Conservation (phyloP, 2,888 invertebrate genomes). For the Rotaria sp. region DNA sequence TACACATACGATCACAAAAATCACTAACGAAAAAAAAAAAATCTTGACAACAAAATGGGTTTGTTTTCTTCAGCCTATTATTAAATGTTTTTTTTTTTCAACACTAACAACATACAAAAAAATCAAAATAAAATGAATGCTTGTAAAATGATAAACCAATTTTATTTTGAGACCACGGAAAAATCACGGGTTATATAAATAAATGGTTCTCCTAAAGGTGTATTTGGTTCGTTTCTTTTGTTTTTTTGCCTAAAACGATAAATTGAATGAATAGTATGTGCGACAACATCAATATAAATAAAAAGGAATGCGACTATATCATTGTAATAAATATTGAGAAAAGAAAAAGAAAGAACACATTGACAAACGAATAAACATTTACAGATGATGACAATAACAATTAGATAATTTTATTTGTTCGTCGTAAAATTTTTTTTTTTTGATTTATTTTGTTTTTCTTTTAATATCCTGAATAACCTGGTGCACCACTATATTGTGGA, state of each 20-base stretch:
- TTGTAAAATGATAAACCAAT: neutral
- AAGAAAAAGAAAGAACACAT: conserved; percentile 31
- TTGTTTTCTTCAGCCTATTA: neutral
- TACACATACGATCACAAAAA: conserved; percentile 15
- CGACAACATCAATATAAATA: conserved; percentile 2
- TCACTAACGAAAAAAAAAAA: conserved; percentile 6
- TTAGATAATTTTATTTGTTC: conserved; percentile 32
- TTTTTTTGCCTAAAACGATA: neutral
- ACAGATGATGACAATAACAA: neutral
- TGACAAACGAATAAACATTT: conserved; percentile 12
- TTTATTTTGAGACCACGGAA: neutral
- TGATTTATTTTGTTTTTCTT: neutral
- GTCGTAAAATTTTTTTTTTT: neutral
- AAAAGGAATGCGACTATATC: conserved; percentile 24
- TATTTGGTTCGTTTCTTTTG: neutral
- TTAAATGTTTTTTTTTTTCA: neutral
- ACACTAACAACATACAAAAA: neutral
- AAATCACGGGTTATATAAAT: conserved; percentile 18
- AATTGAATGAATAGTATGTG: neutral
- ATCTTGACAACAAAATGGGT: neutral
- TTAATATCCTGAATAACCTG: neutral
- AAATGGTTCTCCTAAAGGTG: neutral
- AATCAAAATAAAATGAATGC: neutral
- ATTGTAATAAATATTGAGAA: conserved; percentile 13
- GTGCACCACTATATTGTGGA: conserved; percentile 22